Base-by-base conservation (phyloP, 2,888 invertebrate species). In the Dolichopus griseipennis region DNA sequence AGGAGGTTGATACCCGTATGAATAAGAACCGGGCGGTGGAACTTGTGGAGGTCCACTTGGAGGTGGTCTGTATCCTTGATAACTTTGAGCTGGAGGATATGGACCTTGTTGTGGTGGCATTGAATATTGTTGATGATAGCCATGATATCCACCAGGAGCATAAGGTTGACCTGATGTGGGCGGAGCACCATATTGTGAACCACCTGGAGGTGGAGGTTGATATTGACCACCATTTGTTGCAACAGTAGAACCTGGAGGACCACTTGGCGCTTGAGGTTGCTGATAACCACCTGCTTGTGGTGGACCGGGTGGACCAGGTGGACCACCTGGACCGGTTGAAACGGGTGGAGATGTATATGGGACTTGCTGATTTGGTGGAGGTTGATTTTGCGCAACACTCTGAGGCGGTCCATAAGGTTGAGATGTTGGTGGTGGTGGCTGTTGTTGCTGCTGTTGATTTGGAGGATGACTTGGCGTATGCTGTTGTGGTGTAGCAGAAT, bases 1-100 rank as follows among this genome's bases (percentile, higher is more conserved):
- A 43, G 91, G 90, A 70, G 92, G 92, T 75, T 92, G 91, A 77
- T 91, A 91, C 66, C 90, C 88, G 77, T 91, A 92, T 61, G 90
- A 87, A 77, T 92, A 92, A 70, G 87, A 86, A 69, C 88, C 88
- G 72, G 90, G 89, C 8, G 90, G 72, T 34, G 79, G 80, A 63
- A 78, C 78, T 69, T 79, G 79, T 5, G 78, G 77, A 63, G 77
- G 52, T n/a, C 37, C 76, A 5, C 78, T 77, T 5, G 85, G 85
- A 6, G 84, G 84, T 61, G 84, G 84, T 71, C 88, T 80, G 22
- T 87, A 86, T 68, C 88, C 87, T 69, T 87, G 86, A 77, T 88
- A 88, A 22, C 85, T 85, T 76, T 88, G 88, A 8, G 87, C 85
- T 67, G 86, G 85, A 21, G 84, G 85, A 76, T 86, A 86, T 73